A percentile compares a stretch with the other conserved stretches of the same genome.
Evolutionary conservation across 2,113 vertebrate genomes (phyloP).

Genomic region (Istiophorus platypterus): DNA sequence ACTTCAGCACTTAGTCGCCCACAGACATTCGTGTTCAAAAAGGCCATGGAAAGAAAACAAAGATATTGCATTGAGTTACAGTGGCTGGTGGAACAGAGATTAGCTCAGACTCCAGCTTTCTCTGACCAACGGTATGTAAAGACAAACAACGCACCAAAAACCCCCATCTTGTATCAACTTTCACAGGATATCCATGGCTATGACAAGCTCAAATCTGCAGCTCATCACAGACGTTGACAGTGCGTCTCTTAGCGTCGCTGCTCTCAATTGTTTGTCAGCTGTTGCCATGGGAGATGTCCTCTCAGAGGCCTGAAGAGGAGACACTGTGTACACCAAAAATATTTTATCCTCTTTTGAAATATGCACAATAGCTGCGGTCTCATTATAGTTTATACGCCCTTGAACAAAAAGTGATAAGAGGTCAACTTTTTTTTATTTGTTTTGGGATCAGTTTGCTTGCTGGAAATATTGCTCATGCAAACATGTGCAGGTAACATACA

Average conservation of each 20-base stretch:
- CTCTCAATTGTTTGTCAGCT: conserved; percentile 1
- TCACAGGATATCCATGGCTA: too few species aligned
- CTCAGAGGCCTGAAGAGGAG: neutral
- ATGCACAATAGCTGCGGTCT: neutral
- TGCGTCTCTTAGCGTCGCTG: neutral
- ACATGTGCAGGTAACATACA: neutral
- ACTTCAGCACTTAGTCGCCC: too few species aligned
- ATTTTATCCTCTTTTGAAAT: neutral
- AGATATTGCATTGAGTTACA: too few species aligned
- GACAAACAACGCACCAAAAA: too few species aligned
- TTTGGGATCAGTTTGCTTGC: neutral
- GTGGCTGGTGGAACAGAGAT: too few species aligned
- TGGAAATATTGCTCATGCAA: conserved; percentile 24
- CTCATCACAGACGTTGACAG: too few species aligned
- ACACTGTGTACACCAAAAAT: neutral
- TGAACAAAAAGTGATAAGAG: neutral
- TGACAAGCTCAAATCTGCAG: too few species aligned
- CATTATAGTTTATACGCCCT: neutral
- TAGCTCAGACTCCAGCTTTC: too few species aligned
- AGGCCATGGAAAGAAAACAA: too few species aligned
- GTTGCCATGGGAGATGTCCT: neutral
- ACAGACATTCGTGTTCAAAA: too few species aligned
- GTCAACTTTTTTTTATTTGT: neutral
- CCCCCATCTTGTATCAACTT: too few species aligned
- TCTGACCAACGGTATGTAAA: too few species aligned